Evolutionary conservation across 2,113 vertebrate species (phyloP).

Genomic region (Okapia johnstoni): DNA sequence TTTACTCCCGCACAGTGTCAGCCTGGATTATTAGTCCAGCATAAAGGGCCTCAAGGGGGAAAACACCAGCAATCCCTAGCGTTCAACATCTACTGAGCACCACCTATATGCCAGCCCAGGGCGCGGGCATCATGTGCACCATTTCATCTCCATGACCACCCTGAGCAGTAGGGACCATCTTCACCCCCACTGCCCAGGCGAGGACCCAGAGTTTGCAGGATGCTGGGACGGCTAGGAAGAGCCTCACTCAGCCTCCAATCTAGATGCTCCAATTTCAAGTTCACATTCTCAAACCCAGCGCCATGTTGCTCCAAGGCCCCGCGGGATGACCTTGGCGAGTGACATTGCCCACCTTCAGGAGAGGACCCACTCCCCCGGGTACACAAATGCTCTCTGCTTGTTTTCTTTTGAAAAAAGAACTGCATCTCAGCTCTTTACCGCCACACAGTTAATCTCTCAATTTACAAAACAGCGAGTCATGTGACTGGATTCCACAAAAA

Average conservation of each 20-base stretch:
- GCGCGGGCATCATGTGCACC: fast-evolving
- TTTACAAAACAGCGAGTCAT: conserved; percentile 55
- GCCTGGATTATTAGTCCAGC: background rate
- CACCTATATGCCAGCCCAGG: background rate
- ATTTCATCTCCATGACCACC: background rate
- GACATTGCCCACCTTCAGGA: background rate
- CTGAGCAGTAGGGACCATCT: background rate
- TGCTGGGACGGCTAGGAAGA: background rate
- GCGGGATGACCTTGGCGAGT: conserved; percentile 9
- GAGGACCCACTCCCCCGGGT: background rate
- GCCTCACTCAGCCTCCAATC: conserved; percentile 17
- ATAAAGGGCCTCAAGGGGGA: background rate
- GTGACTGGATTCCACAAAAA: conserved; percentile 72
- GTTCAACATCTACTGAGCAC: background rate
- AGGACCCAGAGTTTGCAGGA: conserved; percentile 45
- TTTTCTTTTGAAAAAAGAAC: conserved; percentile 30
- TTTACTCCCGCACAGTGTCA: background rate
- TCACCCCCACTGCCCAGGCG: background rate
- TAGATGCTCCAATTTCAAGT: background rate
- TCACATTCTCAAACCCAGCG: background rate
- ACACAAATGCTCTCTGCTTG: conserved; percentile 25
- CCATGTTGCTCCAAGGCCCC: background rate
- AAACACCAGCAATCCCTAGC: fast-evolving
- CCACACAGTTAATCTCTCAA: conserved; percentile 67
- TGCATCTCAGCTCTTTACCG: conserved; percentile 20